Evolutionary conservation across 2,888 invertebrate genomes (phyloP).

Genomic region (Cantharis rustica): DNA sequence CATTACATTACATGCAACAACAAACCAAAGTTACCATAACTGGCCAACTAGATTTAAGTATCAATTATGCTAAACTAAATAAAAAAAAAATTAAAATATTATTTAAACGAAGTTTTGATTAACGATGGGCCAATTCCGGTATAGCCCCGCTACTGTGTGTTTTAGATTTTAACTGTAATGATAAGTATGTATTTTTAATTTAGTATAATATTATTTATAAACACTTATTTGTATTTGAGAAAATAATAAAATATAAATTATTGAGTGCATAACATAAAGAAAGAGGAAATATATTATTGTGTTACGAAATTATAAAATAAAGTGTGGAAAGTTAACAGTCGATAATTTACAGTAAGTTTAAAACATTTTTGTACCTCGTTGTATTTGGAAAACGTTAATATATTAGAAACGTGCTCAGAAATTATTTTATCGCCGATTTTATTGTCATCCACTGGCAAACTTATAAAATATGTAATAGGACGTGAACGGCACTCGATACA

Average conservation of each 20-base stretch:
- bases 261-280: background rate
- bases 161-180: too few species aligned
- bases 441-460: conserved; percentile 51
- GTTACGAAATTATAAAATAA: background rate
- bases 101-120: too few species aligned
- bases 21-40: too few species aligned
- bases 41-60: too few species aligned
- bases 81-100: too few species aligned
- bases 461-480: conserved; percentile 52
- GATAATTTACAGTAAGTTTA: conserved; percentile 1
- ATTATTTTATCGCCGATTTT: conserved; percentile 43
- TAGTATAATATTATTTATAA: background rate
- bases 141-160: too few species aligned
- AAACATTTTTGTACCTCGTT: conserved; percentile 5
- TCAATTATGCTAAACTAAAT: too few species aligned
- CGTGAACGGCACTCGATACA: conserved; percentile 46
- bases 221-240: background rate
- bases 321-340: conserved; percentile 1
- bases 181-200: background rate
- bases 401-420: conserved; percentile 28
- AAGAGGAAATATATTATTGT: background rate
- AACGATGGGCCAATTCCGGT: too few species aligned
- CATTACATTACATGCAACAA: too few species aligned
- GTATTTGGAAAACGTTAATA: conserved; percentile 24
- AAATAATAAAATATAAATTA: background rate